Conservation (phyloP, 2,797 vertebrate genomes). For the Pachyuromys duprasi region DNA sequence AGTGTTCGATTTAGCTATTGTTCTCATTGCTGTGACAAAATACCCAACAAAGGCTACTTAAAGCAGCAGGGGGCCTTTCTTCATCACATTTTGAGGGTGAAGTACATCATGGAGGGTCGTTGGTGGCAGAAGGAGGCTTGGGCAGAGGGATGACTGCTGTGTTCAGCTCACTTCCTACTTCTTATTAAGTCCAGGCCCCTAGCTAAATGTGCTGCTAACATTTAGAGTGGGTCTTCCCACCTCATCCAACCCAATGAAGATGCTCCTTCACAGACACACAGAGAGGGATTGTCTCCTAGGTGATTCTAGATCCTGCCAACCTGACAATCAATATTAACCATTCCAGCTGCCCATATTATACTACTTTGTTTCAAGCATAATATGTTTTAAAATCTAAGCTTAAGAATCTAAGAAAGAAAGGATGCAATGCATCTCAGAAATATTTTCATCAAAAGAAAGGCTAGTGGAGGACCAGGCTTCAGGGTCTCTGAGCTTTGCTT, state of each 20-base stretch:
- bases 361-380: not conserved
- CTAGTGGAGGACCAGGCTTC: not conserved
- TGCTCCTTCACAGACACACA: not conserved
- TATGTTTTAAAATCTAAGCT: constrained; percentile 20
- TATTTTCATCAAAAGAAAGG: constrained; percentile 40
- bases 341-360: not conserved
- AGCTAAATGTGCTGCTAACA: not conserved
- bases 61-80: not conserved
- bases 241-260: not conserved
- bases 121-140: not conserved
- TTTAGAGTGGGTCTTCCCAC: not conserved
- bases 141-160: not conserved
- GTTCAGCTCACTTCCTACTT: not conserved
- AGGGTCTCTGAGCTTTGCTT: not conserved
- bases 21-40: not conserved
- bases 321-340: not conserved
- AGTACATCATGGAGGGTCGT: not conserved
- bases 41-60: not conserved
- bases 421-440: not conserved
- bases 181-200: not conserved
- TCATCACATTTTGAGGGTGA: not conserved
- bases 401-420: not conserved
- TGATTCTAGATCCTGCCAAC: not conserved
- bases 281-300: not conserved
- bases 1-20: not conserved